Evolutionary conservation across 2,888 invertebrate genomes (phyloP).

Genomic region (Patella pellucida): DNA sequence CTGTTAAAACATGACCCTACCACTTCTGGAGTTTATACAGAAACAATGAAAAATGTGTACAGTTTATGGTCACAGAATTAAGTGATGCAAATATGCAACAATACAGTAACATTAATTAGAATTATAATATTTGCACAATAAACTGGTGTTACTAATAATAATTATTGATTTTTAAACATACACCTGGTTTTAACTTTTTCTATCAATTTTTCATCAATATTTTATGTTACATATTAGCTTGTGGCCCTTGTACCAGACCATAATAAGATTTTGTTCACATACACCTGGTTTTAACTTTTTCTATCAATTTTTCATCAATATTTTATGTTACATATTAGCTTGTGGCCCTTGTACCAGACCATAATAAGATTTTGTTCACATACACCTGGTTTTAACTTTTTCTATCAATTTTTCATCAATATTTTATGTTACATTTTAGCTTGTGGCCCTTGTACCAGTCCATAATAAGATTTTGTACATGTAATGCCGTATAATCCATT

Average conservation of each 20-base stretch:
- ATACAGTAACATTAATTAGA: constrained; percentile 23
- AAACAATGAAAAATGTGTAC: too few species aligned
- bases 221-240: neutral
- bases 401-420: too few species aligned
- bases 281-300: too few species aligned
- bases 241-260: constrained; percentile 3
- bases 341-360: constrained; percentile 5
- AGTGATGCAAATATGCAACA: neutral
- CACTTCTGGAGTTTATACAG: too few species aligned
- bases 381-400: too few species aligned
- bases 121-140: constrained; percentile 9
- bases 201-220: too few species aligned
- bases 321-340: neutral
- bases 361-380: neutral
- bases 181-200: too few species aligned
- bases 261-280: neutral
- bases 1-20: too few species aligned
- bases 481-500: too few species aligned
- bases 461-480: neutral
- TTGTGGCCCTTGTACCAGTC: constrained; percentile 9
- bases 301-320: too few species aligned
- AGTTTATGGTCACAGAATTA: neutral
- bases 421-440: neutral
- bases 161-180: too few species aligned
- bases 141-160: neutral